Base-by-base conservation (phyloP, 2,888 invertebrate genomes). In the Aelia acuminata region DNA sequence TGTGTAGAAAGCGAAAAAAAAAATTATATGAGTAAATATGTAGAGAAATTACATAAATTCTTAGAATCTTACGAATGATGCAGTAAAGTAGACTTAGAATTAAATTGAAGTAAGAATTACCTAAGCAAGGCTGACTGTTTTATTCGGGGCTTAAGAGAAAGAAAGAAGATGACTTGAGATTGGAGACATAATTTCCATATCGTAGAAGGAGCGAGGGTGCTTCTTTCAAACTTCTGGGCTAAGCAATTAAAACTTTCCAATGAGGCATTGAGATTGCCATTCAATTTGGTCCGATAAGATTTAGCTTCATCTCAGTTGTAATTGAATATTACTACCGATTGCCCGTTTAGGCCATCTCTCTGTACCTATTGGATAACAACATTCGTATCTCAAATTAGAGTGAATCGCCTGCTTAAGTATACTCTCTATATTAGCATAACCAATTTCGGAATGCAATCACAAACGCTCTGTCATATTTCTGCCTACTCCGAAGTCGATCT, bases 171-270 rank as follows among this genome's bases (percentile, higher is more conserved):
- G 18, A 35, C 31, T 20, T 35, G 20, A 35, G 57, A 57, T 57
- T 13, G 57, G 26, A n/a, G 57, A 26, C 31, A 31, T 7, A 35
- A 70, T 70, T 70, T 70, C 63, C 63, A 70, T 70, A 70, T 35
- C 31, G 31, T 70, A 26, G 22, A 26, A 3, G 57, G n/a, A 10
- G 8, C 3, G 53, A n/a, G 15, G 57, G 26, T 13, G 18, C 63
- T 70, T 35, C 63, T 26, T 57, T 57, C 57, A 22, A 57, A 57
- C 63, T 70, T 18, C 63, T 35, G 35, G 15, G 5, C 63, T 8
- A 20, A 35, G 63, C 63, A 70, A 70, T 70, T 70, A 70, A 70
- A 70, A 70, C 63, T 70, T 70, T 35, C 31, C 63, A 70, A 70
- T 70, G 63, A 70, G 63, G 63, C 63, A 70, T 70, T 70, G 18